These are phyloP conservation scores for Paracyprichromis sp. DNA, from an alignment of 2,113 vertebrate genomes.

Conservation along the genomic window DNA sequence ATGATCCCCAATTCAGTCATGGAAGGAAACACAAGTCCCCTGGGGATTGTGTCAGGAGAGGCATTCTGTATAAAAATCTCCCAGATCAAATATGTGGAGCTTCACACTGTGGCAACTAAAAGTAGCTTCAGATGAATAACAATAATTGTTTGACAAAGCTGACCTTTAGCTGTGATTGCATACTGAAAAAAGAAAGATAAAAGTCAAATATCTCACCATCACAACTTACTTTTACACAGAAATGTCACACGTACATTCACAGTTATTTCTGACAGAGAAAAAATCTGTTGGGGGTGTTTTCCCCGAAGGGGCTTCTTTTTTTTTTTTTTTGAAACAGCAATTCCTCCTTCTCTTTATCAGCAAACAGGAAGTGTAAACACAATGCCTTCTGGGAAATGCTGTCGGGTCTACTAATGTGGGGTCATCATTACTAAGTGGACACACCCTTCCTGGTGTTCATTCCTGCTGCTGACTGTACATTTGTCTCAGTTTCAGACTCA, in stretches of 20 bases:
- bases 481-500: neutral
- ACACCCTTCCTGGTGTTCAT: conserved; percentile 70
- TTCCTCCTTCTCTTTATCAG: conserved; percentile 51
- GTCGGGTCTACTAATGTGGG: conserved; percentile 24
- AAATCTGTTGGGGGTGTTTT: neutral
- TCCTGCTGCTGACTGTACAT: neutral
- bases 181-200: neutral
- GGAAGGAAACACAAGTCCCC: neutral
- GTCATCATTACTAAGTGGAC: conserved; percentile 44
- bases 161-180: neutral
- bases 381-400: conserved; percentile 60
- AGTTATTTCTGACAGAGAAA: neutral
- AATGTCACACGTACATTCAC: rapidly evolving
- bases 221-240: neutral
- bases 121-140: neutral
- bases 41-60: neutral
- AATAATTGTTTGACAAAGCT: neutral
- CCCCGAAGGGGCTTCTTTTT: conserved; percentile 11
- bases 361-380: conserved; percentile 62
- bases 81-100: neutral
- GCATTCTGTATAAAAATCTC: neutral
- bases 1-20: neutral
- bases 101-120: neutral
- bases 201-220: neutral
- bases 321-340: neutral